These are phyloP conservation scores for Lamproptera curius DNA, from an alignment of 2,888 invertebrate genomes.

Conservation along the genomic window DNA sequence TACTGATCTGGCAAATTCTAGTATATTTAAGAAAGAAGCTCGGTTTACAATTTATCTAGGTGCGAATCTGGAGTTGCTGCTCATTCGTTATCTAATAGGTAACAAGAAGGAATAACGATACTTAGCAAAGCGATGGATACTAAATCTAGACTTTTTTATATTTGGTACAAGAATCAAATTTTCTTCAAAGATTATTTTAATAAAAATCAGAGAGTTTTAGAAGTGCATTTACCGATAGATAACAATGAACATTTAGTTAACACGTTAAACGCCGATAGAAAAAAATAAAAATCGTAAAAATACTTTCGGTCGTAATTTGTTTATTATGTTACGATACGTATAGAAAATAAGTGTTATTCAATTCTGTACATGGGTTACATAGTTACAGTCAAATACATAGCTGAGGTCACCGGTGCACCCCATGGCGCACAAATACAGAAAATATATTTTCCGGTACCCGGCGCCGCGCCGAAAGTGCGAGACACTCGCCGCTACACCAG, in stretches of 20 bases:
- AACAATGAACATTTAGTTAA: not conserved
- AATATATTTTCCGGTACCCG: conserved; percentile 34
- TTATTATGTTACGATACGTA: conserved; percentile 30
- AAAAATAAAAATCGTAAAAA: conserved; percentile 32
- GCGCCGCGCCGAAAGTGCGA: conserved; percentile 29
- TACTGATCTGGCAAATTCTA: no score
- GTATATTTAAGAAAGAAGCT: no score
- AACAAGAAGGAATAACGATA: no score
- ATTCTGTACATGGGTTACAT: conserved; percentile 32
- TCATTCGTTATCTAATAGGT: no score
- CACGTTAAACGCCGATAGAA: conserved; percentile 30
- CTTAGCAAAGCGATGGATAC: no score
- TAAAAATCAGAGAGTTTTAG: no score
- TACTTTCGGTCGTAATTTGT: conserved; percentile 30
- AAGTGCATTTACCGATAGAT: no score
- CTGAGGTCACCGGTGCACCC: conserved; percentile 35
- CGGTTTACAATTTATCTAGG: no score
- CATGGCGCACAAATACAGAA: conserved; percentile 35
- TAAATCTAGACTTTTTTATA: no score
- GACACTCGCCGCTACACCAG: conserved; percentile 18
- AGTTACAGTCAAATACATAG: conserved; percentile 33
- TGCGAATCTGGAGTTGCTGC: no score
- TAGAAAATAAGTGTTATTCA: conserved; percentile 30
- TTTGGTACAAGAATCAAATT: no score
- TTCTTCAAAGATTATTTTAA: no score